These are phyloP conservation scores for Ctenosaura bakeri DNA, from an alignment of 2,797 vertebrate species.

Conservation along the genomic window DNA sequence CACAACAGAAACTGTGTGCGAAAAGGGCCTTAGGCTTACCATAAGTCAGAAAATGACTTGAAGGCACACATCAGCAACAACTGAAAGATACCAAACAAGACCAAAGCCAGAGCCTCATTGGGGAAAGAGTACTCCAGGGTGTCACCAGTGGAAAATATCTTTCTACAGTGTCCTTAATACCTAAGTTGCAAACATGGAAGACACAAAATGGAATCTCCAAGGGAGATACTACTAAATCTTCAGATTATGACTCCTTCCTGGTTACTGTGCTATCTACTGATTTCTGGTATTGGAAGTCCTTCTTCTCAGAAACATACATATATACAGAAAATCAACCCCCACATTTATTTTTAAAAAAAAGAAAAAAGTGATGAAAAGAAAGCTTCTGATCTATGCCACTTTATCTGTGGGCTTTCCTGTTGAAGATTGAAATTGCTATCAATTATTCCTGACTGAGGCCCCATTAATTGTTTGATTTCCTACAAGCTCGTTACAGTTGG, in stretches of 20 bases:
- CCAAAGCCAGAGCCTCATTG: not conserved
- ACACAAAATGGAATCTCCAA: not conserved
- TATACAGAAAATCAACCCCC: not conserved
- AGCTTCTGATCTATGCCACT: not conserved
- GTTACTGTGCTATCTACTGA: not conserved
- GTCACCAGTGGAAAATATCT: too few species aligned
- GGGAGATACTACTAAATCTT: not conserved
- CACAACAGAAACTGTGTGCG: too few species aligned
- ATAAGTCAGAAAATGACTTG: too few species aligned
- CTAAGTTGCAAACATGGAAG: not conserved
- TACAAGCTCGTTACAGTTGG: conserved; percentile 24
- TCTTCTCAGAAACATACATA: not conserved
- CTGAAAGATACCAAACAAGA: too few species aligned
- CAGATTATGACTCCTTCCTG: not conserved
- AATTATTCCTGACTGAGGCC: conserved; percentile 17
- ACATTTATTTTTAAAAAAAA: not conserved
- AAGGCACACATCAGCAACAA: too few species aligned
- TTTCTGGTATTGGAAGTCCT: not conserved
- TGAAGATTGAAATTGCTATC: conserved; percentile 14
- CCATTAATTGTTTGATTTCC: conserved; percentile 36
- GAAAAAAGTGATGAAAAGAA: conserved; percentile 5
- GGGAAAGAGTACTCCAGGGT: not conserved
- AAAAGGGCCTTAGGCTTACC: too few species aligned
- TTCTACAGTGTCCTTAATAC: too few species aligned
- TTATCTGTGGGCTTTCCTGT: conserved; percentile 33